A percentile compares a stretch with the other conserved stretches of the same genome.
Evolutionary conservation across 2,888 invertebrate species (phyloP).

Genomic region (Deroplatys truncata): DNA sequence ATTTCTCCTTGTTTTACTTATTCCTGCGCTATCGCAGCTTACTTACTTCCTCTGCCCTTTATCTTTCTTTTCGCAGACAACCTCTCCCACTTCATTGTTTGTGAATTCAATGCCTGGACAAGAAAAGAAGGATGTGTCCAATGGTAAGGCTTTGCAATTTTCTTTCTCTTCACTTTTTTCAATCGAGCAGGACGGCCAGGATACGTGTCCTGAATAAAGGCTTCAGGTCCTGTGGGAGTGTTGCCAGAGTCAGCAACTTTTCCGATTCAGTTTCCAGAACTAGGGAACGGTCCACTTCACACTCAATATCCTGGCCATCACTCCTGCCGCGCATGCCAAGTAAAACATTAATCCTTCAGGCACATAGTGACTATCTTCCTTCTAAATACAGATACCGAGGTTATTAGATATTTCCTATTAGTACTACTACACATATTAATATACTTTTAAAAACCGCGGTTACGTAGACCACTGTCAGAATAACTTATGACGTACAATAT

Average conservation of each 20-base stretch:
- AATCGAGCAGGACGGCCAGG: neutral
- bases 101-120: neutral
- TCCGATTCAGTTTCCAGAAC: neutral
- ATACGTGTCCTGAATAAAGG: neutral
- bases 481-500: too few species aligned
- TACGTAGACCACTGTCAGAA: too few species aligned
- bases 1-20: neutral
- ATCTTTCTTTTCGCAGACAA: neutral
- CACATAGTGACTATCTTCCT: too few species aligned
- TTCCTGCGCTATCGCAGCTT: neutral
- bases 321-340: neutral
- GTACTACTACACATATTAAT: too few species aligned
- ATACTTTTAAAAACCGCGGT: too few species aligned
- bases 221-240: neutral
- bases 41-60: neutral
- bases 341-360: neutral
- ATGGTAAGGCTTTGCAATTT: neutral
- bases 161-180: neutral
- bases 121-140: neutral
- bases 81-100: neutral
- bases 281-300: neutral
- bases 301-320: neutral
- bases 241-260: neutral
- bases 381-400: too few species aligned
- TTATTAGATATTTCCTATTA: too few species aligned